Conservation (phyloP, 2,797 vertebrate genomes). For the Poliocrania exsul region DNA sequence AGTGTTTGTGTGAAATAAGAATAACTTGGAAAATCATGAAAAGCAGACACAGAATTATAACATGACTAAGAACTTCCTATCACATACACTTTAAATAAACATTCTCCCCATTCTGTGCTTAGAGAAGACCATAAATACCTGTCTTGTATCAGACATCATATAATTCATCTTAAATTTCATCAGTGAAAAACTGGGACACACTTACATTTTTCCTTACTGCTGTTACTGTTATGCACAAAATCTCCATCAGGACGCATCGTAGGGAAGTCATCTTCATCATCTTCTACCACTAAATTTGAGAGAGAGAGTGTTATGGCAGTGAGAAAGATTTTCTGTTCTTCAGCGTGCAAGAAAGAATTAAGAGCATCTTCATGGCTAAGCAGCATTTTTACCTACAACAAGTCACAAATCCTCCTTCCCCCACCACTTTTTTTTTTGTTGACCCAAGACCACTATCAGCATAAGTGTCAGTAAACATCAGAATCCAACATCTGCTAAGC, state of each 20-base stretch:
- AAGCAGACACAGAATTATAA: background rate
- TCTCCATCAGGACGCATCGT: constrained; percentile 86
- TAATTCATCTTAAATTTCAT: background rate
- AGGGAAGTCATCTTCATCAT: constrained; percentile 93
- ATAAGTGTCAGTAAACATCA: background rate
- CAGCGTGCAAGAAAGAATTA: background rate
- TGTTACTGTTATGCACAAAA: constrained; percentile 90
- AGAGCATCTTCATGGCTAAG: background rate
- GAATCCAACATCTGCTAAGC: background rate
- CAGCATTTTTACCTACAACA: background rate
- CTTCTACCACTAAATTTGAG: constrained; percentile 84
- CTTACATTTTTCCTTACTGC: constrained; percentile 95
- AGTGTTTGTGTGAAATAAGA: background rate
- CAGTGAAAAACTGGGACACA: background rate
- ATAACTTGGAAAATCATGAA: background rate
- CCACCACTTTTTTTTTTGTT: background rate
- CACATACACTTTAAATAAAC: background rate
- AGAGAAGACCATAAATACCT: background rate
- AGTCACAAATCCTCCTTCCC: fast-evolving
- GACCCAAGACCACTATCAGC: background rate
- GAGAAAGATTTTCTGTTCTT: background rate
- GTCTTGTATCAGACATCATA: background rate
- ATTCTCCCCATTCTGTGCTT: background rate
- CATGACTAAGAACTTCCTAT: background rate
- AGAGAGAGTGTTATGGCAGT: background rate